These are phyloP conservation scores for Acrocephalus kingi DNA, from an alignment of 2,113 vertebrate genomes.

Conservation along the genomic window DNA sequence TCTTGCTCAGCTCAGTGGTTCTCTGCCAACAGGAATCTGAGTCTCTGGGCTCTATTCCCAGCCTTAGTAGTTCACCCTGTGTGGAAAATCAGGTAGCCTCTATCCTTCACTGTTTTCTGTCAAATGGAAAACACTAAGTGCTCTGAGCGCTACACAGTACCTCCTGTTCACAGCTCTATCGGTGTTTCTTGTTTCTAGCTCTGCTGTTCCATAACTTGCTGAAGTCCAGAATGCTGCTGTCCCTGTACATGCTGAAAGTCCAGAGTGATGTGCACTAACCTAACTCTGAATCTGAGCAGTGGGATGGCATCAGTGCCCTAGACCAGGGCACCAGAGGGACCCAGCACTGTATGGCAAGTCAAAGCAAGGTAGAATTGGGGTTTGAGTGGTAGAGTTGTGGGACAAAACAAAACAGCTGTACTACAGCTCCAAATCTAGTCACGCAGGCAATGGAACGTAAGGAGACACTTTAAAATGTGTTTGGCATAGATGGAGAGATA, in stretches of 20 bases:
- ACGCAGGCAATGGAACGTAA: neutral
- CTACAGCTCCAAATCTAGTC: slow-evolving; percentile 25
- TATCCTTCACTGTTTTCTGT: neutral
- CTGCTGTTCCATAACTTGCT: neutral
- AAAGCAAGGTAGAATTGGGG: neutral
- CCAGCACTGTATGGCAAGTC: neutral
- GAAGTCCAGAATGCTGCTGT: neutral
- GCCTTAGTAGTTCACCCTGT: neutral
- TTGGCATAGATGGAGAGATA: slow-evolving; percentile 7
- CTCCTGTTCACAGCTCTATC: neutral
- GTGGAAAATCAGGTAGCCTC: neutral
- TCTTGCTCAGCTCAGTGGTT: neutral
- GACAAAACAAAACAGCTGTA: neutral
- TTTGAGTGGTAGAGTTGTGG: neutral
- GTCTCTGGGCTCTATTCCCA: neutral
- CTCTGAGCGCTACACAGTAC: neutral
- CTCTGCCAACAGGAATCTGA: neutral
- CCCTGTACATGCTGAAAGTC: neutral
- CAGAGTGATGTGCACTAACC: neutral
- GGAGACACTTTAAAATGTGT: neutral
- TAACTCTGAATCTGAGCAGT: neutral
- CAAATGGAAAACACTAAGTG: neutral
- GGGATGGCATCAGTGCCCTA: neutral
- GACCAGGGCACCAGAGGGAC: neutral
- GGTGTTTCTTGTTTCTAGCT: neutral